phyloP scores from a whole-genome alignment of 2,888 invertebrate genomes.

The Mythimna loreyi region DNA sequence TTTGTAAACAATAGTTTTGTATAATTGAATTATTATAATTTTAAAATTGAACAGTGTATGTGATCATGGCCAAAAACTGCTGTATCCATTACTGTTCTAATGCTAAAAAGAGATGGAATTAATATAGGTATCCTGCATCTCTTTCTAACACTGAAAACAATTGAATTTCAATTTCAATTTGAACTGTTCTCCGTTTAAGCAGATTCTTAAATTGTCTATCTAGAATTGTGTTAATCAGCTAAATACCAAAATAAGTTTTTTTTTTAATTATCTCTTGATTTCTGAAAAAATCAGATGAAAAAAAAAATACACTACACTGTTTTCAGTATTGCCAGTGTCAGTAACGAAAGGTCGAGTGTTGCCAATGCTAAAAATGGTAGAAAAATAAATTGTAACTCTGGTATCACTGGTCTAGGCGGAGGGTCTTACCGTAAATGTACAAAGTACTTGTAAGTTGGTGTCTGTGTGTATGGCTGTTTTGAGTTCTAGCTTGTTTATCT shows the following conservation, averaged over 20 bases:
- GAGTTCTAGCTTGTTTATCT: conserved; percentile 44
- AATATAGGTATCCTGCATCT: not conserved
- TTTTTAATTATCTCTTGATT: no score
- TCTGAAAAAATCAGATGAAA: no score
- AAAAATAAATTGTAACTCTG: not conserved
- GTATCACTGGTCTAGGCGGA: conserved; percentile 15
- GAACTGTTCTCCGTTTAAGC: not conserved
- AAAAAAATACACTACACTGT: no score
- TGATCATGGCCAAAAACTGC: not conserved
- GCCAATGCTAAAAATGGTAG: conserved; percentile 8
- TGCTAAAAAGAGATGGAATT: conserved; percentile 1
- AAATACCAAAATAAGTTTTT: no score
- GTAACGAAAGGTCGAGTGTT: conserved; percentile 8
- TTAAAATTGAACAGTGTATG: not conserved
- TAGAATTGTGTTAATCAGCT: not conserved
- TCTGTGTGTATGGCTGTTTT: conserved; percentile 53
- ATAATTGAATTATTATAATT: no score
- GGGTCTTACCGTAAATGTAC: conserved; percentile 51
- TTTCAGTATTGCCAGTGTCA: not conserved
- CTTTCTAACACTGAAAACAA: not conserved
- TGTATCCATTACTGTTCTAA: no score
- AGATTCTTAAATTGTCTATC: not conserved
- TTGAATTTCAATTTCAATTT: not conserved
- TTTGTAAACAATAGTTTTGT: not conserved
- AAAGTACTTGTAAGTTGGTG: conserved; percentile 55